phyloP scores from a whole-genome alignment of 2,797 vertebrate species.

The Notolabrus celidotus region DNA sequence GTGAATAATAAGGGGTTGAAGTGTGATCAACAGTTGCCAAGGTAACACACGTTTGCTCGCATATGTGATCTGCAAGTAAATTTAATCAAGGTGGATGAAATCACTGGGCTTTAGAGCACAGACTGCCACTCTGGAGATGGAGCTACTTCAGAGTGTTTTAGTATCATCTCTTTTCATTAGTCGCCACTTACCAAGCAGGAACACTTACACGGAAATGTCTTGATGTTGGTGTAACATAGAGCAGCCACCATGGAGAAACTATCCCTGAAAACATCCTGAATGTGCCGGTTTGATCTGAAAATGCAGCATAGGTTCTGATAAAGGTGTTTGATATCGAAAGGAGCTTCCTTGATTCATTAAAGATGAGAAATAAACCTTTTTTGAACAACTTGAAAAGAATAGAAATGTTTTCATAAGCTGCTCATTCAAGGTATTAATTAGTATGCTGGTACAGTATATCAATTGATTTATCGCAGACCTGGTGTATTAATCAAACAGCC shows the following conservation, averaged over 20 bases:
- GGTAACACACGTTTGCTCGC: constrained; percentile 69
- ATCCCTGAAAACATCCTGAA: neutral
- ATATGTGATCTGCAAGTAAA: constrained; percentile 76
- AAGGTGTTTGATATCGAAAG: neutral
- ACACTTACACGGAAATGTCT: neutral
- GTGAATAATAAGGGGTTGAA: constrained; percentile 56
- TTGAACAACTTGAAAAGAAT: too few relatives aligned
- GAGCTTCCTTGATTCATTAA: neutral
- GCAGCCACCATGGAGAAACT: neutral
- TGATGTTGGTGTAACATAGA: neutral
- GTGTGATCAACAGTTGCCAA: constrained; percentile 77
- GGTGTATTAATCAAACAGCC: neutral
- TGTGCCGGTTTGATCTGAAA: too few relatives aligned
- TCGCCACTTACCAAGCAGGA: neutral
- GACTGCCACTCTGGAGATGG: constrained; percentile 39
- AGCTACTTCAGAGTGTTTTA: constrained; percentile 43
- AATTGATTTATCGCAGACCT: neutral
- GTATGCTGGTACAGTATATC: neutral
- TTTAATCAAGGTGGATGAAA: constrained; percentile 74
- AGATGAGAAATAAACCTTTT: neutral
- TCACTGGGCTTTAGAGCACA: constrained; percentile 44
- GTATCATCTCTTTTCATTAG: neutral
- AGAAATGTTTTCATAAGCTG: too few relatives aligned
- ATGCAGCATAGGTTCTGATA: neutral
- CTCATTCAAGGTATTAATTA: neutral